phyloP scores from a whole-genome alignment of 2,888 invertebrate genomes.

The Euzophera pinguis region DNA sequence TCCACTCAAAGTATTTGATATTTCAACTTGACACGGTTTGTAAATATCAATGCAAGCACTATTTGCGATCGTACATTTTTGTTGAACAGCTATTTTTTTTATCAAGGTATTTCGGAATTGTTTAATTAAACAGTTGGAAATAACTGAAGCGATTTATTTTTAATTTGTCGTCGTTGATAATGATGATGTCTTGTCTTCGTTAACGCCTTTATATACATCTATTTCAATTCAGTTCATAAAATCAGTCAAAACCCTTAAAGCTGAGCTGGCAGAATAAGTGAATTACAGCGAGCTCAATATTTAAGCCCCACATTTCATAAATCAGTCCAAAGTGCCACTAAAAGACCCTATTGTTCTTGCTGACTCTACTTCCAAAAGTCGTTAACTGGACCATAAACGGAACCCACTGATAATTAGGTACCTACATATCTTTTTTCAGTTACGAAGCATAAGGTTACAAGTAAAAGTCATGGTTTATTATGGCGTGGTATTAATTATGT shows the following conservation, averaged over 20 bases:
- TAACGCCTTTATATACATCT: conserved; percentile 4
- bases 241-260: neutral
- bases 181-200: too few relatives aligned
- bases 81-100: neutral
- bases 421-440: conserved; percentile 15
- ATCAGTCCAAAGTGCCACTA: conserved; percentile 13
- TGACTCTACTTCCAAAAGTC: conserved; percentile 14
- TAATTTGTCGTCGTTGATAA: too few relatives aligned
- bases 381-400: conserved; percentile 16
- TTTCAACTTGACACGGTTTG: neutral
- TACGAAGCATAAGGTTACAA: conserved; percentile 18
- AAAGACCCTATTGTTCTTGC: conserved; percentile 14
- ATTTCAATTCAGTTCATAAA: neutral
- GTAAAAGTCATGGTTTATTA: conserved; percentile 58
- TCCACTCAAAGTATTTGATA: neutral
- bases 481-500: conserved; percentile 52
- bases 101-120: too few relatives aligned
- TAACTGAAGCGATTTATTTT: too few relatives aligned
- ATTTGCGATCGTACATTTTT: neutral
- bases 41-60: neutral
- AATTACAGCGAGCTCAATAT: neutral
- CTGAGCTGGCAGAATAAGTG: too few relatives aligned
- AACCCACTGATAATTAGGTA: conserved; percentile 19
- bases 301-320: conserved; percentile 8
- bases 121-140: neutral